Base-by-base conservation (phyloP, 2,797 vertebrate genomes). In the Ataeniobius toweri region DNA sequence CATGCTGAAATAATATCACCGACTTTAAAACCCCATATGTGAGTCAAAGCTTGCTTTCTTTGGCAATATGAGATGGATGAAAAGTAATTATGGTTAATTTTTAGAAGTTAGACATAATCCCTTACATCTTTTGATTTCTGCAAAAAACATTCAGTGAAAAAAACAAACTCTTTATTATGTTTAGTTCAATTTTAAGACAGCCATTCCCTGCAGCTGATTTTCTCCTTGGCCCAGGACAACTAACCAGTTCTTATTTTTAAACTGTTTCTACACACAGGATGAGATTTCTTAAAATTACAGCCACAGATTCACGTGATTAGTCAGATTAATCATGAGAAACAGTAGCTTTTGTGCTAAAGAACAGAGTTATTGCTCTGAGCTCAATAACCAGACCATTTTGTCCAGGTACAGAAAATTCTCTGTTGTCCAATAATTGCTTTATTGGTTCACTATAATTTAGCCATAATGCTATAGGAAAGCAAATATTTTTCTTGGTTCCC, bases 401-500 rank as follows among this genome's bases (percentile, higher is more conserved):
- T 77, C 84, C 80, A 84, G 84, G 85, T 85, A 94, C 88, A 94
- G 82, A 93, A 93, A 89, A 89, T 90, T 84, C 85, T 91, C 88
- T 93, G 90, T 95, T 89, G 87, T 82, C 83, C 90, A 88, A 92
- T 90, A 93, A 91, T 86, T 88, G 83, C 89, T 70, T 80, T 84
- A 85, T 91, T 91, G 89, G 80, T 88, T 82, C 84, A 71, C 81
- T 91, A 93, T 94, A 92, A 94, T 92, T 91, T 90, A 93, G 92
- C 86, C 87, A 86, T 80, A 88, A 90, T 93, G 85, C 91, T 91
- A 86, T 92, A 93, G 93, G 94, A 95, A 94, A 86, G 88, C 82
- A 93, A 95, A 96, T 94, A 94, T 95, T 96, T 83, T 87, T 91
- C 84, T 95, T 94, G 93, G 91, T 92, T 88, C 83, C 89, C 82